Conservation (phyloP, 2,797 vertebrate genomes). For the Myripristis jacobus region DNA sequence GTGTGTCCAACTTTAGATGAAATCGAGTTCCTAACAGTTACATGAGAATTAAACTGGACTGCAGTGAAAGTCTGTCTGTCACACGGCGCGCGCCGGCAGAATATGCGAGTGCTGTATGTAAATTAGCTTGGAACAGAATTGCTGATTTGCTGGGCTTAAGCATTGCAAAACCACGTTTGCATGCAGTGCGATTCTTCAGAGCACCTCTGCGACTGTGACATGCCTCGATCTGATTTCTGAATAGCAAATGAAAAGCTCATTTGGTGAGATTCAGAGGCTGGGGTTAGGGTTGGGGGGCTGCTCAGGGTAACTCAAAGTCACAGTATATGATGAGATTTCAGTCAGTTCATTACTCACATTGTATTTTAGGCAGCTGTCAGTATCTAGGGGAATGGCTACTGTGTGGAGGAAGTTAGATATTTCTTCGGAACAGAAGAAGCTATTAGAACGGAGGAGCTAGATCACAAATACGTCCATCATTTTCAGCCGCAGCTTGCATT, state of each 20-base stretch:
- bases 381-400: conserved; percentile 45
- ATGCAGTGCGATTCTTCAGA: conserved; percentile 64
- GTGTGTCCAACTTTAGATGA: conserved; percentile 5
- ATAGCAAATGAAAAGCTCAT: conserved; percentile 78
- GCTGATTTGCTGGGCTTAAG: conserved; percentile 59
- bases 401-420: conserved; percentile 27
- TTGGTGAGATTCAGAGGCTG: conserved; percentile 57
- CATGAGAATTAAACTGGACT: conserved; percentile 29
- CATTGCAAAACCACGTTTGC: conserved; percentile 54
- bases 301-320: conserved; percentile 57
- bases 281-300: conserved; percentile 52
- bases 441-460: conserved; percentile 30
- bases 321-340: conserved; percentile 72
- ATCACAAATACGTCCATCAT: conserved; percentile 35
- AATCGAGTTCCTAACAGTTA: conserved; percentile 44
- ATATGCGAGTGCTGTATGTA: conserved; percentile 51
- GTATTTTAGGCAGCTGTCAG: conserved; percentile 66
- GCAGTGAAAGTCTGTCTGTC: conserved; percentile 41
- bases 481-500: conserved; percentile 17
- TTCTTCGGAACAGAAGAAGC: conserved; percentile 30
- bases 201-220: conserved; percentile 50
- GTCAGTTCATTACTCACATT: conserved; percentile 67
- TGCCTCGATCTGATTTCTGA: conserved; percentile 63
- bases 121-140: conserved; percentile 52
- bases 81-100: conserved; percentile 29